Conservation (phyloP, 2,888 invertebrate genomes). For the Corbicula japonica region DNA sequence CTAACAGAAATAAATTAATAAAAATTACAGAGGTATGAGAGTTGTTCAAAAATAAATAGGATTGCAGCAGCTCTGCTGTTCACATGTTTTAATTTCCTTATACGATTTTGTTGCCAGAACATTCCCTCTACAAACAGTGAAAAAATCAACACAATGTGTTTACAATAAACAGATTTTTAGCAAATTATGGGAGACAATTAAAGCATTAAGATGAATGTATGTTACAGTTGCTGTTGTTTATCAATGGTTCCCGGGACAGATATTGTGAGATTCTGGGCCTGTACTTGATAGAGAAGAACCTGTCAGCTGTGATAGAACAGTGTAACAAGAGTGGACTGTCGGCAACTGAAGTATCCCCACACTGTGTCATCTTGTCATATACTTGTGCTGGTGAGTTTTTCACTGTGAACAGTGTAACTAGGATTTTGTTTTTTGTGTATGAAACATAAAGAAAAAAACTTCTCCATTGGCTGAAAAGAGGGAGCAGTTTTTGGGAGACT, state of each 20-base stretch:
- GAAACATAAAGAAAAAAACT: not conserved
- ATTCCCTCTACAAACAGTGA: not conserved
- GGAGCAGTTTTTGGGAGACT: too few species aligned
- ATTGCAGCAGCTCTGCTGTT: not conserved
- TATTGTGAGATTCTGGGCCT: conserved; percentile 97
- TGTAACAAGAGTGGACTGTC: conserved; percentile 81
- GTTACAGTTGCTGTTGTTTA: conserved; percentile 91
- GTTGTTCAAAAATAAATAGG: not conserved
- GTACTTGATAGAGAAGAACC: conserved; percentile 96
- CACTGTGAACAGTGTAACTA: not conserved
- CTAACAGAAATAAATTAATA: not conserved
- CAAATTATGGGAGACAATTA: not conserved
- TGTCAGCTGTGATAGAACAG: conserved; percentile 87
- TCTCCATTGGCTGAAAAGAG: not conserved
- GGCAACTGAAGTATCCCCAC: conserved; percentile 67
- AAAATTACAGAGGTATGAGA: not conserved
- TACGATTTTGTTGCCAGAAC: not conserved
- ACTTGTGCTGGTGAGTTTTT: conserved; percentile 90
- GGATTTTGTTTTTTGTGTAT: not conserved
- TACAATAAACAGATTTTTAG: not conserved
- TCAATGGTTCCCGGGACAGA: conserved; percentile 98
- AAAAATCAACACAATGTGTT: not conserved
- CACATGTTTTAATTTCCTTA: not conserved
- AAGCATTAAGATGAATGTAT: not conserved
- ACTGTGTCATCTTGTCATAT: conserved; percentile 91